Evolutionary conservation across 1,140 invertebrate species (phyloP).

Genomic region (Bombyx mandarina): DNA sequence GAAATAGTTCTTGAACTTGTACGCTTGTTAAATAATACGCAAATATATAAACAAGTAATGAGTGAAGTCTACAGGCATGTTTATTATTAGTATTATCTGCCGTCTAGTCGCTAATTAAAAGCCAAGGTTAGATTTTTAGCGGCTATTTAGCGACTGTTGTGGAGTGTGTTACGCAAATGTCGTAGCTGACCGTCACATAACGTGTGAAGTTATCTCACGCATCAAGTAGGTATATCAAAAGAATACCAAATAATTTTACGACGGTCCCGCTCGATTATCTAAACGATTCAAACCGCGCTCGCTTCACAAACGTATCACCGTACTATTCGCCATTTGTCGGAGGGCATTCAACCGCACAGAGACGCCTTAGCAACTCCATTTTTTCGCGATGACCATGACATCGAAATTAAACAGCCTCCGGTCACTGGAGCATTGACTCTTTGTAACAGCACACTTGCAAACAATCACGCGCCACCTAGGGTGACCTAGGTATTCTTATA

Average conservation of each 20-base stretch:
- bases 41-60: constrained; percentile 4
- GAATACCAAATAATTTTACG: constrained; percentile 7
- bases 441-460: constrained; percentile 15
- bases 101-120: constrained; percentile 16
- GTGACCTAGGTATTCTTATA: constrained; percentile 21
- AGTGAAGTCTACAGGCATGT: constrained; percentile 3
- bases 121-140: constrained; percentile 21
- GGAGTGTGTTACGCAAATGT: constrained; percentile 12
- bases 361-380: constrained; percentile 45
- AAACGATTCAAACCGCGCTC: constrained; percentile 17
- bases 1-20: constrained; percentile 5
- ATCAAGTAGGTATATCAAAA: not conserved
- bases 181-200: not conserved
- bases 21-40: constrained; percentile 3
- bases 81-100: constrained; percentile 11
- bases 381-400: constrained; percentile 63
- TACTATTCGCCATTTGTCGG: constrained; percentile 21
- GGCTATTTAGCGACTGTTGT: constrained; percentile 5
- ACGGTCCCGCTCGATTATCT: constrained; percentile 1
- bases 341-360: constrained; percentile 54
- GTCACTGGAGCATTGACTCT: constrained; percentile 68
- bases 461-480: constrained; percentile 18
- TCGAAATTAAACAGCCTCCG: constrained; percentile 62
- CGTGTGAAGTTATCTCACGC: not conserved
- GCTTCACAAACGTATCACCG: constrained; percentile 21